Evolutionary conservation across 2,888 invertebrate species (phyloP).

Genomic region (Dicycla oo): DNA sequence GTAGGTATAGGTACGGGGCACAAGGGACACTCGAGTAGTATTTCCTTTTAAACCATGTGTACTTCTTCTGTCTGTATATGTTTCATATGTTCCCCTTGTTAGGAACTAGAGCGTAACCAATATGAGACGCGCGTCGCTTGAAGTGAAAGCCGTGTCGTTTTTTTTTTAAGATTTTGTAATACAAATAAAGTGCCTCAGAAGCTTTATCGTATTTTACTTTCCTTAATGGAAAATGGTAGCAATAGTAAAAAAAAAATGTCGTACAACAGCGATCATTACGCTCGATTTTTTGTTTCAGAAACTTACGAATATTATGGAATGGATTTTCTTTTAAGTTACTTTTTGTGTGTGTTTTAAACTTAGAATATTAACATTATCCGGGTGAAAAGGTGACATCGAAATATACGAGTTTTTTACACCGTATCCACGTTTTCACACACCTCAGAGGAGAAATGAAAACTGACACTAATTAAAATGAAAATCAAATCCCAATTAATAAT

Average conservation of each 20-base stretch:
- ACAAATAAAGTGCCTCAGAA: slow-evolving; percentile 16
- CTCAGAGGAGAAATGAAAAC: neutral
- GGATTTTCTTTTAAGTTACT: neutral
- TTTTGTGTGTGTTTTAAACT: neutral
- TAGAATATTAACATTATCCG: neutral
- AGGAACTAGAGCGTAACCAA: slow-evolving; percentile 47
- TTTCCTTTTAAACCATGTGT: neutral
- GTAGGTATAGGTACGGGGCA: too few species aligned
- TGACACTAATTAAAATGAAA: neutral
- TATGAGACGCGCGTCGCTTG: slow-evolving; percentile 25
- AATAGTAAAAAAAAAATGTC: too few species aligned
- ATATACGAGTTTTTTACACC: neutral
- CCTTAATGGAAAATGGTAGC: too few species aligned
- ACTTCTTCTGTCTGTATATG: neutral
- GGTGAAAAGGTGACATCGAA: neutral
- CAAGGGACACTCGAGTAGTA: neutral
- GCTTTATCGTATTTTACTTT: neutral
- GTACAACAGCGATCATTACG: neutral
- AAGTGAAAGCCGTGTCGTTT: slow-evolving; percentile 19
- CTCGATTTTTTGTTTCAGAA: neutral
- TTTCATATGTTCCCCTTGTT: slow-evolving; percentile 1
- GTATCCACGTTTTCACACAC: neutral
- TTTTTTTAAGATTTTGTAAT: slow-evolving; percentile 32
- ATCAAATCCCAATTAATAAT: neutral
- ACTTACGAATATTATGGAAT: too few species aligned